These are phyloP conservation scores for Xyliphius kryptos DNA, from an alignment of 2,113 vertebrate species.

Conservation along the genomic window DNA sequence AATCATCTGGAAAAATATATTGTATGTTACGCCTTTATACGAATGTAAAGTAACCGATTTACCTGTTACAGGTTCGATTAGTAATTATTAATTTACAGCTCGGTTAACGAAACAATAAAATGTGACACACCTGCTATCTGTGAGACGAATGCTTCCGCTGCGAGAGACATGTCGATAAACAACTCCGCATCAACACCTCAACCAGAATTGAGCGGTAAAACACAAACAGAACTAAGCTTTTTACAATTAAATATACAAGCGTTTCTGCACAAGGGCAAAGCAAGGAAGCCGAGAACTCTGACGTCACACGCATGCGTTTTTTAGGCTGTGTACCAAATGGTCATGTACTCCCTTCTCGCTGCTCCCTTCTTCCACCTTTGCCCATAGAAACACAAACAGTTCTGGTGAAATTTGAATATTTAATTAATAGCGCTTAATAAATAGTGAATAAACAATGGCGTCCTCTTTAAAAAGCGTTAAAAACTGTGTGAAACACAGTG, in stretches of 20 bases:
- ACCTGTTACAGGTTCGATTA: no score
- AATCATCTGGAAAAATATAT: no score
- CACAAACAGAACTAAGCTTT: neutral
- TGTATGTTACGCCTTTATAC: no score
- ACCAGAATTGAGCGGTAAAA: neutral
- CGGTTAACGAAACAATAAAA: neutral
- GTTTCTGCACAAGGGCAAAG: constrained; percentile 38
- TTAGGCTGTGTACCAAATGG: neutral
- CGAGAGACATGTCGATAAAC: constrained; percentile 60
- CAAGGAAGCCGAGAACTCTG: constrained; percentile 5
- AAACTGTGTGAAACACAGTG: no score
- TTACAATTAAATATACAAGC: neutral
- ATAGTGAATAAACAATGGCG: neutral
- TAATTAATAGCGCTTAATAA: neutral
- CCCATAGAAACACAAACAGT: neutral
- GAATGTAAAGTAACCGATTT: no score
- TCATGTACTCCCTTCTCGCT: neutral
- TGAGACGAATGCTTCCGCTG: constrained; percentile 68
- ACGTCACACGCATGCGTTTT: constrained; percentile 4
- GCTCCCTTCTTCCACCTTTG: neutral
- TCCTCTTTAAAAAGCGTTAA: no score
- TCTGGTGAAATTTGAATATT: neutral
- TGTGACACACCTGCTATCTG: constrained; percentile 63
- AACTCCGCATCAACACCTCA: neutral
- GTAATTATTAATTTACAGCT: neutral